These are phyloP conservation scores for Atta cephalotes DNA, from an alignment of 1,140 invertebrate genomes.

Conservation along the genomic window DNA sequence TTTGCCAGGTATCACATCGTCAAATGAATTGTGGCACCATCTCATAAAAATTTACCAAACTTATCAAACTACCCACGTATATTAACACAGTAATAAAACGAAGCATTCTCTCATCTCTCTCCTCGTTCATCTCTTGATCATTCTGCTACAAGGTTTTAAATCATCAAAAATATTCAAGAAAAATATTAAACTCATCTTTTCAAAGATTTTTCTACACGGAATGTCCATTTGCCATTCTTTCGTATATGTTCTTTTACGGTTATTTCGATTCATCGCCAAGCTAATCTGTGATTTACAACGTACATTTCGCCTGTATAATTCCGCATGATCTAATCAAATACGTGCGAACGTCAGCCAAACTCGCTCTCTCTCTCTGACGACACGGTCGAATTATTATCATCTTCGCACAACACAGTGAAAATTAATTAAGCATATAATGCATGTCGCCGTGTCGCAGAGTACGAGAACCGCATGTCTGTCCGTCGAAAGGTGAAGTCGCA, in stretches of 20 bases:
- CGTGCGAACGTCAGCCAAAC: constrained; percentile 39
- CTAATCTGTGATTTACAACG: constrained; percentile 49
- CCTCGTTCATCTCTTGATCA: too few species aligned
- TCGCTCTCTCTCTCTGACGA: constrained; percentile 15
- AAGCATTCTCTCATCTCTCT: background rate
- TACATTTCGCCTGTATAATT: constrained; percentile 51
- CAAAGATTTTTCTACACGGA: constrained; percentile 20
- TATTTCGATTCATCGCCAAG: constrained; percentile 42
- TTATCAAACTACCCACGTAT: too few species aligned
- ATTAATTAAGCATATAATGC: constrained; percentile 59
- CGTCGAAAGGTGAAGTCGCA: constrained; percentile 30
- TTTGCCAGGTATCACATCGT: too few species aligned
- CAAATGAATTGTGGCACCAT: too few species aligned
- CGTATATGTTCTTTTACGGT: constrained; percentile 35
- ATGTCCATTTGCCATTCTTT: constrained; percentile 32
- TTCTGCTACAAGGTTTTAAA: background rate
- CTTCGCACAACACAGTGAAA: constrained; percentile 51
- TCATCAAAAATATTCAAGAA: background rate
- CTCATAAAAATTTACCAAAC: too few species aligned
- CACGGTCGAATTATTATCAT: constrained; percentile 58
- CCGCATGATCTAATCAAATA: constrained; percentile 40
- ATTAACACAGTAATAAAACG: background rate
- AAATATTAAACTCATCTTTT: background rate
- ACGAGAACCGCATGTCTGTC: constrained; percentile 31
- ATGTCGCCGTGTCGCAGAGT: constrained; percentile 11